A percentile compares a stretch with the other conserved stretches of the same genome.
Conservation (phyloP, 2,113 vertebrate genomes). For the Muntiacus reevesi region DNA sequence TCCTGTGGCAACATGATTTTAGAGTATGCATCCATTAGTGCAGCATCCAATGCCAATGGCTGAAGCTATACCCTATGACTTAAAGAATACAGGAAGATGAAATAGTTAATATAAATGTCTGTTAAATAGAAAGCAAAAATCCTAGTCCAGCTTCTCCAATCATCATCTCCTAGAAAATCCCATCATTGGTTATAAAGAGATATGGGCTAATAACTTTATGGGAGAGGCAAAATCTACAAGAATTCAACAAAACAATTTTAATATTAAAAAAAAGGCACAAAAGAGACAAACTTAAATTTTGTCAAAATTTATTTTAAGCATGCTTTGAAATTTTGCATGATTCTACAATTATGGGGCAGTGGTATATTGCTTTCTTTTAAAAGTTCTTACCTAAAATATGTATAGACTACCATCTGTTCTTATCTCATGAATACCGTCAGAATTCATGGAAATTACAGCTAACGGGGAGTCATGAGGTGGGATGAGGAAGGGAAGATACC, state of each 20-base stretch:
- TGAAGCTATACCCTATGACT: background rate
- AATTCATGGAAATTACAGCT: background rate
- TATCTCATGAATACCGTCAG: background rate
- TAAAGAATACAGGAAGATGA: background rate
- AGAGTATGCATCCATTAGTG: rapidly evolving
- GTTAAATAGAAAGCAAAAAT: background rate
- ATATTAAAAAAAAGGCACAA: background rate
- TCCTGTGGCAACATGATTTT: background rate
- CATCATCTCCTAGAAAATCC: background rate
- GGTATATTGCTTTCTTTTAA: background rate
- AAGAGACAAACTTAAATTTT: background rate
- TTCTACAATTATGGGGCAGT: rapidly evolving
- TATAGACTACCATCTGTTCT: background rate
- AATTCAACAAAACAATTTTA: background rate
- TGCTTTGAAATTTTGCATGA: background rate
- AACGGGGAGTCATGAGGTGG: background rate
- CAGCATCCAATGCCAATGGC: background rate
- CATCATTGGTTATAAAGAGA: background rate
- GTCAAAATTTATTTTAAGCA: background rate
- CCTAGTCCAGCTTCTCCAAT: background rate
- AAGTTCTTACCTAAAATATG: background rate
- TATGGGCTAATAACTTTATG: background rate
- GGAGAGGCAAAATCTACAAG: background rate
- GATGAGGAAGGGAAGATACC: too few relatives aligned
- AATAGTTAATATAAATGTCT: background rate